Conservation (phyloP, 2,888 invertebrate species). For the Hydrotaea cyrtoneurina region DNA sequence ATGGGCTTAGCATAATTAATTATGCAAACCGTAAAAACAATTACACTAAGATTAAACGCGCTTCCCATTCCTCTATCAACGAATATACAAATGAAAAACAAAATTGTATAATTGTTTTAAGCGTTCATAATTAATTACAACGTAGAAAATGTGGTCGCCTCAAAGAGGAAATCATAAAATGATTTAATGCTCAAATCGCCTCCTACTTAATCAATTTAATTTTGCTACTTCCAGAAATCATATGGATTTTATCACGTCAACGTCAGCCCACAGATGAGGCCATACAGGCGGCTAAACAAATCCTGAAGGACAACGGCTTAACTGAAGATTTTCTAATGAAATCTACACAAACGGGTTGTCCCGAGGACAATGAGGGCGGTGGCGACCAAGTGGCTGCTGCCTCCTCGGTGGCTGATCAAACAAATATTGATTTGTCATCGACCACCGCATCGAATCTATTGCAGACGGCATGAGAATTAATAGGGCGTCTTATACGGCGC, state of each 20-base stretch:
- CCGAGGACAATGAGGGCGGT: slow-evolving; percentile 42
- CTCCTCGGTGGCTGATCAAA: slow-evolving; percentile 1
- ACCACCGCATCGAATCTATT: slow-evolving; percentile 69
- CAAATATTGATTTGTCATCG: slow-evolving; percentile 63
- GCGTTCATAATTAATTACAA: slow-evolving; percentile 55
- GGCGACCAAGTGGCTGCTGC: slow-evolving; percentile 45
- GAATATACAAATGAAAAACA: slow-evolving; percentile 28
- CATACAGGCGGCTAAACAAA: slow-evolving; percentile 71
- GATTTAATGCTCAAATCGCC: slow-evolving; percentile 7
- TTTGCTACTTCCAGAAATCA: slow-evolving; percentile 69
- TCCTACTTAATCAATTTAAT: background rate
- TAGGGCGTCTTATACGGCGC: slow-evolving; percentile 73
- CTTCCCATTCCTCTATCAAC: background rate
- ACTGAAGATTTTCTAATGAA: slow-evolving; percentile 71
- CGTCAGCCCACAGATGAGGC: slow-evolving; percentile 71
- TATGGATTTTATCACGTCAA: slow-evolving; percentile 77
- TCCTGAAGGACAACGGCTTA: slow-evolving; percentile 74
- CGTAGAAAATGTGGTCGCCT: background rate
- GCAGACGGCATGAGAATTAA: slow-evolving; percentile 73
- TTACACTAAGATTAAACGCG: slow-evolving; percentile 38
- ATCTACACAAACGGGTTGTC: slow-evolving; percentile 74
- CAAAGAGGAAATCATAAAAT: slow-evolving; percentile 11
- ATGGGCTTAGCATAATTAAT: slow-evolving; percentile 68
- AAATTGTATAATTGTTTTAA: slow-evolving; percentile 46
- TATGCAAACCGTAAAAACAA: slow-evolving; percentile 70